Evolutionary conservation across 2,888 invertebrate genomes (phyloP), one percentile per base, ranked within the genome.

Genomic region (Athripsodes cinereus): DNA sequence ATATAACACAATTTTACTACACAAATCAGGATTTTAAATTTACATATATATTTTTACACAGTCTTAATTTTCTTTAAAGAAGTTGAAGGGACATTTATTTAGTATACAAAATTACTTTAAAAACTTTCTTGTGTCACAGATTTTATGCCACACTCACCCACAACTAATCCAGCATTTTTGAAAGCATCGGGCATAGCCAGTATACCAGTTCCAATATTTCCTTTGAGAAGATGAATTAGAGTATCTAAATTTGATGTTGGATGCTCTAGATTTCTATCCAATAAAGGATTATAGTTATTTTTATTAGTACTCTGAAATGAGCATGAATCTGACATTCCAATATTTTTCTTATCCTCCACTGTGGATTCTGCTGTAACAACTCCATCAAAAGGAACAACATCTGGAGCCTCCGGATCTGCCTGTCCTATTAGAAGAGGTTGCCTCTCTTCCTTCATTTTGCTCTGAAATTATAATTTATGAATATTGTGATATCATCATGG

Each of bases 181-280:
- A 96, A 91, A 16, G 95, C 96, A 74, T 93, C 87, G 2, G 98
- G 97, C 91, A 99, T 93, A 6, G 98, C 97, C 65, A 98, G 77
- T 66, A 98, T 95, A 2, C 98, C 98, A 0, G 97, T 96, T 6
- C 96, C 96, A 63, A 85, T 81, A 66, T 87, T 87, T 22, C 86
- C 87, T 71, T 88, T 88, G 35, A 88, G 72, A 62, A 88, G 74
- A 69, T 87, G 87, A 65, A 88, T 84, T 71, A 88, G 78, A 1
- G 90, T 89, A 68, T 89, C 88, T 66, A 86, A 79, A 74, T 89
- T 92, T 64, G 90, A 88, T 2, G 90, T 90, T 1, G 90, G 90
- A 72, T 90, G 85, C 67, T 88, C 88, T 66, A 90, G 71, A 57
- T 82, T 79, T 66, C 90, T 78, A 69, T 88, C 86, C 18, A 82